Evolutionary conservation across 2,888 invertebrate species (phyloP), one percentile per base, ranked within the genome.

Genomic region (Netelia fuscicornis): DNA sequence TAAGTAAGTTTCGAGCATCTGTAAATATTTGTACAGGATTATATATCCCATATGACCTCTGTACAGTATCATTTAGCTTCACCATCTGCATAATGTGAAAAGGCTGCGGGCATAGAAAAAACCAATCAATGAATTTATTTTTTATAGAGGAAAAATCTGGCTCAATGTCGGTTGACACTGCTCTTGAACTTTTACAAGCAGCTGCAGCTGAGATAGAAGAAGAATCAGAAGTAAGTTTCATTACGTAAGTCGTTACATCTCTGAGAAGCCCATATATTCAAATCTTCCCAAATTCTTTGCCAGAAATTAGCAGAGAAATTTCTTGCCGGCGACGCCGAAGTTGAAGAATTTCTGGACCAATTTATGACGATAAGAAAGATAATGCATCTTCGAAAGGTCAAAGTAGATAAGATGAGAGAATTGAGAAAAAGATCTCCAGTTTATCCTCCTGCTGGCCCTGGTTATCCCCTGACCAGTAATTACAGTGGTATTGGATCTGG

Each of bases 121-220:
- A 68, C 52, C 8, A 52, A 62, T 62, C 3, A 11, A 65, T 5
- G 17, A 56, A 48, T 20, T 67, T 10, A 54, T 8, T 42, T 58
- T 86, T 95, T 94, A 56, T 93, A 97, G 97, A 97, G 92, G 95
- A 96, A 75, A 96, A 97, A 92, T 96, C 97, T 30, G 96, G 97
- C 0, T 96, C 96, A 68, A 96, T 97, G 93, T 97, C 97, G 17
- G 95, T 97, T 42, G 99, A 99, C 89, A 97, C 98, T 30, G 97
- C 98, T 0, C 95, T 98, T 85, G 98, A 98, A 0, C 94, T 99
- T 67, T 95, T 99, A 13, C 98, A 98, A 95, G 97, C 98, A 10
- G 97, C 98, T 11, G 97, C 98, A 37, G 98, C 98, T 48, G 97
- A 98, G 94, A 96, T 97, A 77, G 99, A 99, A 93, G 99, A 99